Evolutionary conservation across 1,140 invertebrate genomes (phyloP).

Genomic region (Euura lappo): DNA sequence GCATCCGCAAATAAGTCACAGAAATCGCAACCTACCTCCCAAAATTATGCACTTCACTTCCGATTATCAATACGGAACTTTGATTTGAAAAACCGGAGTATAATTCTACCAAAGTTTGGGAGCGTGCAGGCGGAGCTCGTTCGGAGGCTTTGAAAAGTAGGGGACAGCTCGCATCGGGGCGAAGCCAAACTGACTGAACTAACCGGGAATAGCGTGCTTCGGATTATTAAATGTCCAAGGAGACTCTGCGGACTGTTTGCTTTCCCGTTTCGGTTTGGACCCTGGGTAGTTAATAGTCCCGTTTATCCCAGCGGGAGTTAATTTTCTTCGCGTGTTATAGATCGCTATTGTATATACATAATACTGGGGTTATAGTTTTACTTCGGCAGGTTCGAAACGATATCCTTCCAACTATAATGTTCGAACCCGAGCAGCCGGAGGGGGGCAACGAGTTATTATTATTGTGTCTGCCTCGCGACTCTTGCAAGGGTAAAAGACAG

Average conservation of each 20-base stretch:
- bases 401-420: background rate
- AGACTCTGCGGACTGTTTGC: background rate
- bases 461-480: background rate
- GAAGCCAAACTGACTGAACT: background rate
- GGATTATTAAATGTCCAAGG: constrained; percentile 4
- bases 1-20: too few relatives aligned
- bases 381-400: background rate
- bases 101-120: too few relatives aligned
- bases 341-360: background rate
- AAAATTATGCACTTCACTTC: too few relatives aligned
- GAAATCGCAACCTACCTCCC: too few relatives aligned
- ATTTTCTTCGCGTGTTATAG: constrained; percentile 5
- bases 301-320: constrained; percentile 1
- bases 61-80: too few relatives aligned
- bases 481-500: background rate
- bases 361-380: background rate
- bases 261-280: background rate
- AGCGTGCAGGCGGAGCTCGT: too few relatives aligned
- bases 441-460: background rate
- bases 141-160: background rate
- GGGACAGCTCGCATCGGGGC: background rate
- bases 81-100: too few relatives aligned
- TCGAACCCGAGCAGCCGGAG: too few relatives aligned
- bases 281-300: background rate
- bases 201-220: constrained; percentile 6